phyloP scores from a whole-genome alignment of 35 echinoderm and acorn worm species.

The Anneissia japonica region DNA sequence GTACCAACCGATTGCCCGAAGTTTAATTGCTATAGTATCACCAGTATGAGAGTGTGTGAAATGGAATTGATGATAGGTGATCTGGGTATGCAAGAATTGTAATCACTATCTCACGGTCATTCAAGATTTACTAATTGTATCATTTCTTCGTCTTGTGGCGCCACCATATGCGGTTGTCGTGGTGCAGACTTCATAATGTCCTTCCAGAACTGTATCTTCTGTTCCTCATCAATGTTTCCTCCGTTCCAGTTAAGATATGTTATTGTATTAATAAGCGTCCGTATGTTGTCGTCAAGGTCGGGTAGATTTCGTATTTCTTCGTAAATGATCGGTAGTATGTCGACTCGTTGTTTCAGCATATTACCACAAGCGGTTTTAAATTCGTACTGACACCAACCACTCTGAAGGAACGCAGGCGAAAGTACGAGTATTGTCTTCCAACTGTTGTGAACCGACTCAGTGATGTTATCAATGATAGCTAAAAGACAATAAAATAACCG shows the following conservation, averaged over 20 bases:
- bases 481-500: neutral
- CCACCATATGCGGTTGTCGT: too few species aligned
- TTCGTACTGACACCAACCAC: conserved; percentile 27
- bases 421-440: conserved; percentile 26
- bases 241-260: conserved; percentile 21
- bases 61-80: too few species aligned
- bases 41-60: too few species aligned
- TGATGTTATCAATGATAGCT: conserved; percentile 35
- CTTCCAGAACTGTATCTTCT: conserved; percentile 14
- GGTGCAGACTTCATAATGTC: neutral
- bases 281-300: neutral
- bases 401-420: conserved; percentile 19
- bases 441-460: neutral
- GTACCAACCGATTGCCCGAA: too few species aligned
- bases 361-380: neutral
- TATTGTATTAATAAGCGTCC: neutral
- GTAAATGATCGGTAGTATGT: conserved; percentile 18
- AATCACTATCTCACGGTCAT: too few species aligned
- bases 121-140: too few species aligned
- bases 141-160: too few species aligned
- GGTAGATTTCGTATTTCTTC: neutral
- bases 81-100: too few species aligned
- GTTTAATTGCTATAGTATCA: too few species aligned
- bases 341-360: neutral
- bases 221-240: neutral